A percentile compares a stretch with the other conserved stretches of the same genome.
These are phyloP conservation scores for Chalcis sispes DNA, from an alignment of 2,888 invertebrate species.

Conservation along the genomic window DNA sequence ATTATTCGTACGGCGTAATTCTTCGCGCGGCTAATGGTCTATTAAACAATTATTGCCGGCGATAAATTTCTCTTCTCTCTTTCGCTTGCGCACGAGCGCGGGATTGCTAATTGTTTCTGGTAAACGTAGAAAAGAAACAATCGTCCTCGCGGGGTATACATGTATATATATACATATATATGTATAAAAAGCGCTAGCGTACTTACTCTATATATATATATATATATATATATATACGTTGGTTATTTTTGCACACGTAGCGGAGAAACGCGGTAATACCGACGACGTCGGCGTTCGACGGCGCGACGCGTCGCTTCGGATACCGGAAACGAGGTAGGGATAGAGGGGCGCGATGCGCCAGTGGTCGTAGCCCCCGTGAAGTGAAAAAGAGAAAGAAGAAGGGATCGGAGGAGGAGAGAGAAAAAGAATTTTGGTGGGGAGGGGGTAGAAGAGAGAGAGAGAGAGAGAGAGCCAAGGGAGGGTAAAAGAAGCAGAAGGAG, in stretches of 20 bases:
- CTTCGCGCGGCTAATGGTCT: conserved; percentile 54
- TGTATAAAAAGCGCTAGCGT: too few species aligned
- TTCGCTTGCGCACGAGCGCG: too few species aligned
- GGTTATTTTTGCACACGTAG: too few species aligned
- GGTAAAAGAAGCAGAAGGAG: conserved; percentile 4
- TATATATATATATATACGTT: too few species aligned
- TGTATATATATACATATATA: not conserved
- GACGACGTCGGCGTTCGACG: conserved; percentile 33
- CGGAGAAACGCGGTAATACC: not conserved
- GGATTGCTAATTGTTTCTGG: conserved; percentile 57
- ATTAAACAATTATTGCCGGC: conserved; percentile 58
- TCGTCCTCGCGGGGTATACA: not conserved
- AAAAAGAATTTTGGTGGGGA: conserved; percentile 6
- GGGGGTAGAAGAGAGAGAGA: conserved; percentile 22
- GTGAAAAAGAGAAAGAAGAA: conserved; percentile 26
- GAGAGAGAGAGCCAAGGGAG: conserved; percentile 7
- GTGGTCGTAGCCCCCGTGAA: conserved; percentile 11
- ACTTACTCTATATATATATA: too few species aligned
- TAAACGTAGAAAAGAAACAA: conserved; percentile 55
- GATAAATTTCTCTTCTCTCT: conserved; percentile 56
- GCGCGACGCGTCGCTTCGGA: conserved; percentile 31
- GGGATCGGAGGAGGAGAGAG: conserved; percentile 16
- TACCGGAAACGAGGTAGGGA: not conserved
- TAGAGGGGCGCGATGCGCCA: conserved; percentile 35
- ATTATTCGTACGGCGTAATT: conserved; percentile 55